Percentiles rank a stretch among this genome's conserved stretches.
phyloP scores from a whole-genome alignment of 2,888 invertebrate genomes.

The Hemicrepidius hirtus region DNA sequence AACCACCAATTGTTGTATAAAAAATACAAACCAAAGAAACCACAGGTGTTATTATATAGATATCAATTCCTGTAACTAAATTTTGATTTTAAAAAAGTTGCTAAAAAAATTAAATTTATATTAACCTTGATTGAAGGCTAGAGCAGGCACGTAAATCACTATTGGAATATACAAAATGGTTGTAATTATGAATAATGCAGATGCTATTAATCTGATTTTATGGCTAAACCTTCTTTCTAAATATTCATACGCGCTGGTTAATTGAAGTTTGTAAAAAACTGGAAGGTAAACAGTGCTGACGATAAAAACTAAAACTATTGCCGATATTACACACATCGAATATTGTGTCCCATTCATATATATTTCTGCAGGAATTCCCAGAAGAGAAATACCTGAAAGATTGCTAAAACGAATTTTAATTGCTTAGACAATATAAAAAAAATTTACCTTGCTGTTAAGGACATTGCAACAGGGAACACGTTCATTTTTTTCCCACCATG shows the following conservation, averaged over 20 bases:
- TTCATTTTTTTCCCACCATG: slow-evolving; percentile 81
- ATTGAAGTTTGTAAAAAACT: slow-evolving; percentile 81
- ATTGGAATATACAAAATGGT: slow-evolving; percentile 79
- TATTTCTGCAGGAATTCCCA: slow-evolving; percentile 84
- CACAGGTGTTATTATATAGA: slow-evolving; percentile 79
- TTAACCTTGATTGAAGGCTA: slow-evolving; percentile 81
- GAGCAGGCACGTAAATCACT: slow-evolving; percentile 81
- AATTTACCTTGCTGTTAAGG: slow-evolving; percentile 79
- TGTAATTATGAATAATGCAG: slow-evolving; percentile 76
- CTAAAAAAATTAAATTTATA: neutral
- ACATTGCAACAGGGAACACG: slow-evolving; percentile 80
- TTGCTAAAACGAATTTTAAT: too few relatives aligned
- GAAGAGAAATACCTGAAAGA: slow-evolving; percentile 82
- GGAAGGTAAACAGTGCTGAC: slow-evolving; percentile 71
- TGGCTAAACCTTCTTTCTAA: slow-evolving; percentile 79
- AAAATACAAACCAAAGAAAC: slow-evolving; percentile 84
- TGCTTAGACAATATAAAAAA: too few relatives aligned
- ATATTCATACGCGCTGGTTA: slow-evolving; percentile 83
- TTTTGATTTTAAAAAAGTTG: slow-evolving; percentile 50
- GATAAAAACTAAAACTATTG: neutral
- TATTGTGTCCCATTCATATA: slow-evolving; percentile 83
- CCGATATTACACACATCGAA: slow-evolving; percentile 68
- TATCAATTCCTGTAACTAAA: slow-evolving; percentile 79
- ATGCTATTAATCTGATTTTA: slow-evolving; percentile 76
- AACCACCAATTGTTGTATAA: slow-evolving; percentile 83